A percentile compares a stretch with the other conserved stretches of the same genome.
phyloP scores from a whole-genome alignment of 1,140 invertebrate species.

The Physella acuta region DNA sequence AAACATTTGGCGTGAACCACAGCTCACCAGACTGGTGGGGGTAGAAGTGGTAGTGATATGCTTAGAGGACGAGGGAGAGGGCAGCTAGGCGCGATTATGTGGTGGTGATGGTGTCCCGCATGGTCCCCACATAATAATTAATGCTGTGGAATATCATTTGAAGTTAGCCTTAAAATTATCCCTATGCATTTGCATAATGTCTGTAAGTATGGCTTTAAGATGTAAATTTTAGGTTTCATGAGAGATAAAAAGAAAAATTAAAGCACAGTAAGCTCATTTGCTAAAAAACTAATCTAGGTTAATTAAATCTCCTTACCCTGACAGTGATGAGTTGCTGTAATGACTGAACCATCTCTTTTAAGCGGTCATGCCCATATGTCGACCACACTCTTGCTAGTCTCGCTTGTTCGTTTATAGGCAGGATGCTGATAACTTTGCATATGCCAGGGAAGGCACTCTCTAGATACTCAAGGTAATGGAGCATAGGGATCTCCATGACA shows the following conservation, averaged over 20 bases:
- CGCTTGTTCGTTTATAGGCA: slow-evolving; percentile 78
- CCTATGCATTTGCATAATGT: no score
- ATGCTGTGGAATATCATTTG: no score
- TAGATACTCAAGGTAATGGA: slow-evolving; percentile 78
- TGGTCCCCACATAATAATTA: no score
- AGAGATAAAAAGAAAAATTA: background rate
- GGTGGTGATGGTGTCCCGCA: no score
- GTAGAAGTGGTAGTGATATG: no score
- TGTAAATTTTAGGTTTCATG: no score
- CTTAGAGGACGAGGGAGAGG: no score
- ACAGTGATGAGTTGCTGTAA: slow-evolving; percentile 86
- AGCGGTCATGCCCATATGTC: slow-evolving; percentile 69
- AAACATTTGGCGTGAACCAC: no score
- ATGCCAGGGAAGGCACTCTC: slow-evolving; percentile 79
- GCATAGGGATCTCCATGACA: slow-evolving; percentile 82
- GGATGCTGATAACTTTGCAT: slow-evolving; percentile 74
- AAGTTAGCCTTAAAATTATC: no score
- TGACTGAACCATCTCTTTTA: slow-evolving; percentile 75
- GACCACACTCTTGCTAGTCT: slow-evolving; percentile 79
- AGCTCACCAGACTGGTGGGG: no score
- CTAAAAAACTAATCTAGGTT: background rate
- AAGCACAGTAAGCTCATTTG: background rate
- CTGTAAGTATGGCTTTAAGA: no score
- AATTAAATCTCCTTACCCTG: slow-evolving; percentile 61
- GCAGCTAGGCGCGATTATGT: no score